Conservation (phyloP, 2,888 invertebrate species). For the Lycophotia porphyrea region DNA sequence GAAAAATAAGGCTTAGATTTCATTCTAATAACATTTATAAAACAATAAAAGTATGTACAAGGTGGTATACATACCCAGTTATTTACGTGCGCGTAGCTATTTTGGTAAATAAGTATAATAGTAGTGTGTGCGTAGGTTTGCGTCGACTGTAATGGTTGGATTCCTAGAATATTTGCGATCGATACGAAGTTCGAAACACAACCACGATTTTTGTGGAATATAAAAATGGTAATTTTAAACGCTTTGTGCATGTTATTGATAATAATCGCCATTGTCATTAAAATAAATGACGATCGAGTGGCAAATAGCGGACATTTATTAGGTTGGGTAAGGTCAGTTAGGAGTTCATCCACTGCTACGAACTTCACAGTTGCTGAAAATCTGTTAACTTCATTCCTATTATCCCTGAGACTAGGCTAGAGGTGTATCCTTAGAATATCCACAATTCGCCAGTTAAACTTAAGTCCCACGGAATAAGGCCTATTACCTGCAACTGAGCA, state of each 20-base stretch:
- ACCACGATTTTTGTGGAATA: slow-evolving; percentile 51
- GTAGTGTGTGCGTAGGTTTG: slow-evolving; percentile 49
- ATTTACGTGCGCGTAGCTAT: slow-evolving; percentile 48
- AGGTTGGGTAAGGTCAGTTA: slow-evolving; percentile 47
- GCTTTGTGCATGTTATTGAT: slow-evolving; percentile 9
- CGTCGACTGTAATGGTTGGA: slow-evolving; percentile 27
- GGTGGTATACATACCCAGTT: slow-evolving; percentile 18
- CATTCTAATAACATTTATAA: not conserved
- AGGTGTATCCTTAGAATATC: not conserved
- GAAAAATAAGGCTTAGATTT: slow-evolving; percentile 1
- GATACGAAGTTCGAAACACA: slow-evolving; percentile 52
- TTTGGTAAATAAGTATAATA: slow-evolving; percentile 50
- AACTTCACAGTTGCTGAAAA: slow-evolving; percentile 2
- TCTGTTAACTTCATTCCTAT: not conserved
- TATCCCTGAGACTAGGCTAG: not conserved
- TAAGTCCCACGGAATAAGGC: not conserved
- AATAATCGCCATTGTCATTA: slow-evolving; percentile 2
- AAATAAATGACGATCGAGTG: not conserved
- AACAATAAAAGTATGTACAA: slow-evolving; percentile 15
- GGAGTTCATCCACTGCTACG: slow-evolving; percentile 3
- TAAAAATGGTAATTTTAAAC: slow-evolving; percentile 37
- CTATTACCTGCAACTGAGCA: not conserved
- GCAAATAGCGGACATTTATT: slow-evolving; percentile 11
- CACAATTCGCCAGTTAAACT: not conserved
- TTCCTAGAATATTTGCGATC: slow-evolving; percentile 63